phyloP scores from a whole-genome alignment of 2,888 invertebrate species.

The Mimachlamys varia region DNA sequence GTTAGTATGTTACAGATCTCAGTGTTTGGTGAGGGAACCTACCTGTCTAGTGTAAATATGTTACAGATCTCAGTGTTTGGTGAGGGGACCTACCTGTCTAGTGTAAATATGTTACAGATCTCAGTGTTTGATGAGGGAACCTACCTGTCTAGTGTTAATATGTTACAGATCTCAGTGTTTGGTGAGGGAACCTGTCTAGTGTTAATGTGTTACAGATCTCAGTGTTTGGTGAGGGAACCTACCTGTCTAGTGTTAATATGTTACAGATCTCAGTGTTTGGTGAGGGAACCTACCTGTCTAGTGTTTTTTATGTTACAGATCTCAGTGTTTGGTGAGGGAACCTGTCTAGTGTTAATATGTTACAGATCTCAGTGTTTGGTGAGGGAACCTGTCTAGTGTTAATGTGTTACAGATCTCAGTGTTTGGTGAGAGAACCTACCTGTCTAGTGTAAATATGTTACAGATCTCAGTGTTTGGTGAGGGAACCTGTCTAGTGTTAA shows the following conservation, averaged over 20 bases:
- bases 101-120: slow-evolving; percentile 84
- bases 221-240: slow-evolving; percentile 88
- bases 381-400: slow-evolving; percentile 88
- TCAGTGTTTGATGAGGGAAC: slow-evolving; percentile 88
- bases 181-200: slow-evolving; percentile 89
- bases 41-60: slow-evolving; percentile 86
- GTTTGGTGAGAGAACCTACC: slow-evolving; percentile 89
- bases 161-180: slow-evolving; percentile 85
- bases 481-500: slow-evolving; percentile 87
- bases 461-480: slow-evolving; percentile 87
- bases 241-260: slow-evolving; percentile 86
- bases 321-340: slow-evolving; percentile 88
- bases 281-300: slow-evolving; percentile 89
- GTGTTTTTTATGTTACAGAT: slow-evolving; percentile 84
- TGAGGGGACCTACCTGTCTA: slow-evolving; percentile 89
- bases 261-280: slow-evolving; percentile 87
- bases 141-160: slow-evolving; percentile 86
- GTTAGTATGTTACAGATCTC: slow-evolving; percentile 84
- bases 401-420: slow-evolving; percentile 84
- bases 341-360: slow-evolving; percentile 85
- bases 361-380: slow-evolving; percentile 87
- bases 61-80: slow-evolving; percentile 87
- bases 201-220: slow-evolving; percentile 84
- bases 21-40: slow-evolving; percentile 88
- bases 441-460: slow-evolving; percentile 85